These are phyloP conservation scores for Phylloscopus trochilus DNA, from an alignment of 2,113 vertebrate species.

Conservation along the genomic window DNA sequence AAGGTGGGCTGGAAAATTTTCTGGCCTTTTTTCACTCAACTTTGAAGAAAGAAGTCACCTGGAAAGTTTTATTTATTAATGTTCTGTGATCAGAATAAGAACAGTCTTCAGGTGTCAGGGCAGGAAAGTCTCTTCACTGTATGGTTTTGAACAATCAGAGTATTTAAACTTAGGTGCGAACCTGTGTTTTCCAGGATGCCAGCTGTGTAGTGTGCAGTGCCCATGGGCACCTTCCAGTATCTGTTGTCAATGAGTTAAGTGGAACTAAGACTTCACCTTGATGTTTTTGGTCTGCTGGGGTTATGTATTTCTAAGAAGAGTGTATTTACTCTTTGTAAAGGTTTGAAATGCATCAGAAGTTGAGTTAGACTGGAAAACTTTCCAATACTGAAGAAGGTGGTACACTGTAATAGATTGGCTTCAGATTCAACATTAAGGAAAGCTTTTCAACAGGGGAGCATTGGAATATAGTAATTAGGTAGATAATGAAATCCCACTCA, in stretches of 20 bases:
- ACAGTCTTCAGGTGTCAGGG: background rate
- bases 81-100: background rate
- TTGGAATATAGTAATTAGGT: background rate
- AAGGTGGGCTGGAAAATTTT: background rate
- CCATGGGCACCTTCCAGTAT: background rate
- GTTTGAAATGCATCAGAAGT: background rate
- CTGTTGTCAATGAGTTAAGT: background rate
- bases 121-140: background rate
- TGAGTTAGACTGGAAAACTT: background rate
- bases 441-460: background rate
- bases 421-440: background rate
- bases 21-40: background rate
- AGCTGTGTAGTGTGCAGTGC: background rate
- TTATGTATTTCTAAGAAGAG: background rate
- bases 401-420: background rate
- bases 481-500: background rate
- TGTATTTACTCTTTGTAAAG: background rate
- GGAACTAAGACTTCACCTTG: background rate
- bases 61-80: background rate
- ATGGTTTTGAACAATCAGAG: background rate
- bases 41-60: background rate
- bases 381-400: fast-evolving
- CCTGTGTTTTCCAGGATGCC: background rate
- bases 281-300: background rate
- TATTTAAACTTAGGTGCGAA: background rate